Percentiles rank a stretch among this genome's conserved stretches.
These are phyloP conservation scores for Trachelus troglodyta DNA, from an alignment of 2,888 invertebrate genomes.

Conservation along the genomic window DNA sequence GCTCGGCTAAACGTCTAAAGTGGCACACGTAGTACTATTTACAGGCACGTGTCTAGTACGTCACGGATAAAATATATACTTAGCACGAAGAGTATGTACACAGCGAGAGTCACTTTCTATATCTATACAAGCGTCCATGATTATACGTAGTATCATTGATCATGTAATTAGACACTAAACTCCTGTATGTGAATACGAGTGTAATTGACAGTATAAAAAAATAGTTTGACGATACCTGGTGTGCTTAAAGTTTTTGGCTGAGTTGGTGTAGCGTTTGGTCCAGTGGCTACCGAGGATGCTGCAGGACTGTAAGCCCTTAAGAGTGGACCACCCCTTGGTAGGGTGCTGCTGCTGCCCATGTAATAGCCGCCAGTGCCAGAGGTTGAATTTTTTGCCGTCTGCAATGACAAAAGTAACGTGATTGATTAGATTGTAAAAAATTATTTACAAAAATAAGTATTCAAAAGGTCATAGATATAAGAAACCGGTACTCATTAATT, in stretches of 20 bases:
- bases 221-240: conserved; percentile 47
- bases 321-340: conserved; percentile 76
- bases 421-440: not conserved
- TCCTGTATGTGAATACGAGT: not conserved
- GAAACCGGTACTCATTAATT: not conserved
- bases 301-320: conserved; percentile 78
- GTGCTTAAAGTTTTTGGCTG: conserved; percentile 55
- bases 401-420: conserved; percentile 40
- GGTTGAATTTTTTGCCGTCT: conserved; percentile 71
- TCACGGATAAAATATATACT: not conserved
- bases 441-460: not conserved
- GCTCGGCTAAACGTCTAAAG: not conserved
- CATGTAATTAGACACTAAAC: not conserved
- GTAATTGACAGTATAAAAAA: not conserved
- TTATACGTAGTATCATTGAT: not conserved
- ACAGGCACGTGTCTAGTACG: not conserved
- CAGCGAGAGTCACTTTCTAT: not conserved
- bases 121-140: not conserved
- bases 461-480: not conserved
- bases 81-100: not conserved
- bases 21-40: not conserved
- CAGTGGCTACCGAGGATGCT: conserved; percentile 60
- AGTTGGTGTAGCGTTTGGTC: conserved; percentile 51
- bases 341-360: conserved; percentile 76
- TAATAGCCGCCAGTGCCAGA: conserved; percentile 71